Evolutionary conservation across 2,113 vertebrate genomes (phyloP).

Genomic region (Phalacrocorax carbo): DNA sequence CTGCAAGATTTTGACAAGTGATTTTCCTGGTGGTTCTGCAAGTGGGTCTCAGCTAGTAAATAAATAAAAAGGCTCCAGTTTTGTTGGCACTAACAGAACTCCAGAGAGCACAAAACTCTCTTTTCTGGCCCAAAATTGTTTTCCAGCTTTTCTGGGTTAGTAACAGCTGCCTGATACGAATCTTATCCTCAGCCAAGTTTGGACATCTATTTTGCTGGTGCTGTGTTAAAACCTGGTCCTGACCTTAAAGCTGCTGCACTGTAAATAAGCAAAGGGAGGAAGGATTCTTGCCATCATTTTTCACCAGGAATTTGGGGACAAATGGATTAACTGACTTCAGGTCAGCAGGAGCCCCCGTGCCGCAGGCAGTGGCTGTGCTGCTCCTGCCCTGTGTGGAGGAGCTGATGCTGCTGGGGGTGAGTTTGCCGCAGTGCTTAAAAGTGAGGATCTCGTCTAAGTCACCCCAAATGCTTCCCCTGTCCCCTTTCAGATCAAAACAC

Average conservation of each 20-base stretch:
- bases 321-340: background rate
- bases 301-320: background rate
- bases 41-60: background rate
- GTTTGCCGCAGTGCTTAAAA: background rate
- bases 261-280: background rate
- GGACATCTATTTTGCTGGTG: background rate
- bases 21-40: background rate
- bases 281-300: background rate
- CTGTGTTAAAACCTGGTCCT: background rate
- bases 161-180: background rate
- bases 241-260: background rate
- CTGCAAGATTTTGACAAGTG: background rate
- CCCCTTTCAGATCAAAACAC: background rate
- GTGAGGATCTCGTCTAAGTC: background rate
- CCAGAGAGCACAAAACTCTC: background rate
- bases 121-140: background rate
- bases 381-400: background rate
- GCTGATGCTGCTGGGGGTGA: background rate
- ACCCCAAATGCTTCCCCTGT: background rate
- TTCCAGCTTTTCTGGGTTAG: background rate
- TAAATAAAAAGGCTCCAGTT: background rate
- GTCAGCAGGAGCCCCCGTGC: rapidly evolving
- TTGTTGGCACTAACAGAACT: background rate
- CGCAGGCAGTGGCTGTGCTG: background rate
- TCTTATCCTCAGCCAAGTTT: background rate